Evolutionary conservation across 1,140 invertebrate species (phyloP).

Genomic region (Akabosia matsudoensis): DNA sequence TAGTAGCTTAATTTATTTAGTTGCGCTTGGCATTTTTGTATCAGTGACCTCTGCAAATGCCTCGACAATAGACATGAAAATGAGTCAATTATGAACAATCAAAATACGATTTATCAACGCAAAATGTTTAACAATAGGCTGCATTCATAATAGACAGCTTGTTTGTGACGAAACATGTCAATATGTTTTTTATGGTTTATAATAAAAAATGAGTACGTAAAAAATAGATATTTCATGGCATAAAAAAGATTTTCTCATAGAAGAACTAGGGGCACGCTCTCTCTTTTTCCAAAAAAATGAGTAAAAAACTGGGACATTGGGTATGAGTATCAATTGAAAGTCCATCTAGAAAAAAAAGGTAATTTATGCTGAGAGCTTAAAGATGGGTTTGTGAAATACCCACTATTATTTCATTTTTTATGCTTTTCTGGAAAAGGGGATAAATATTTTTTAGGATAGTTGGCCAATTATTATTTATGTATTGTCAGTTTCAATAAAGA

Average conservation of each 20-base stretch:
- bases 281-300: slow-evolving; percentile 4
- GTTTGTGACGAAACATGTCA: slow-evolving; percentile 21
- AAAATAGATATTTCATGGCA: not conserved
- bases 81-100: slow-evolving; percentile 35
- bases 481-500: not conserved
- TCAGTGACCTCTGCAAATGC: too few relatives aligned
- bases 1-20: too few relatives aligned
- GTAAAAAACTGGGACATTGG: slow-evolving; percentile 20
- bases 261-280: not conserved
- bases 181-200: slow-evolving; percentile 19
- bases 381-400: not conserved
- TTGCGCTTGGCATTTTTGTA: too few relatives aligned
- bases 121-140: slow-evolving; percentile 2
- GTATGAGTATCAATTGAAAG: not conserved
- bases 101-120: slow-evolving; percentile 38
- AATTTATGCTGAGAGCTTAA: not conserved
- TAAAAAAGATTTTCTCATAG: slow-evolving; percentile 22
- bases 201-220: not conserved
- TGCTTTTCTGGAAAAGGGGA: not conserved
- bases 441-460: not conserved
- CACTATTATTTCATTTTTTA: not conserved
- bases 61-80: slow-evolving; percentile 18
- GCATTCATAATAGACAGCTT: not conserved
- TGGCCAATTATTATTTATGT: slow-evolving; percentile 17
- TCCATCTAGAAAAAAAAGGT: not conserved